Evolutionary conservation across 64 coral and sea anemone species (phyloP), one percentile per base, ranked within the genome.

Genomic region (Pocillopora damicornis): DNA sequence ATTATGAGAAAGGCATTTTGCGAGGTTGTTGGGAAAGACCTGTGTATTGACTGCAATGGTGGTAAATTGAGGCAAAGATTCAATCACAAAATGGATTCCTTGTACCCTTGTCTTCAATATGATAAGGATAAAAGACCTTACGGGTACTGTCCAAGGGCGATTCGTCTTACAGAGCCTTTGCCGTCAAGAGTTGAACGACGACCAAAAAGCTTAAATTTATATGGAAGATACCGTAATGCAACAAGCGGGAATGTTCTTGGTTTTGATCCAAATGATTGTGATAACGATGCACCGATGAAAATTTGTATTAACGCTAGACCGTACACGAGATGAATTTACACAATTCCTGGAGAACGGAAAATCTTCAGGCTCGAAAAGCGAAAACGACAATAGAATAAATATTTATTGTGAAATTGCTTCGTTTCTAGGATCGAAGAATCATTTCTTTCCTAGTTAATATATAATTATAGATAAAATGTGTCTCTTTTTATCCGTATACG

Each of bases 11-110:
- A 45, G n/a, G 84, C 81, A 86, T 96, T 92, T 76, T 96, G 94
- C 22, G 94, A 96, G 38, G 87, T 96, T 0, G 59, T 96, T 72
- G 90, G 89, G 9, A 91, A 86, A 34, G 90, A 92, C 26, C 34
- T 87, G 38, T 96, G 94, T 82, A 76, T 90, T n/a, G 90, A 92
- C 89, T 96, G 94, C 22, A 96, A 92, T 38, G 82, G 87, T 15
- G 86, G 76, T 17, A 86, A 87, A 60, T 35, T 92, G 42, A 78
- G 94, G 16, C 25, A 72, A 37, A 86, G 14, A 42, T 92, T 96
- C 20, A 90, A 90, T 79, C 62, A 60, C 35, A 85, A 89, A 90
- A 63, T 96, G 25, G 75, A 89, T 56, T 68, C 61, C 38, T 59
- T 67, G 62, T 92, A 79, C 89, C 94, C 94, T 1, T 89, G 79